phyloP scores from a whole-genome alignment of 2,113 vertebrate species.

The Petrocephalus zakoni region DNA sequence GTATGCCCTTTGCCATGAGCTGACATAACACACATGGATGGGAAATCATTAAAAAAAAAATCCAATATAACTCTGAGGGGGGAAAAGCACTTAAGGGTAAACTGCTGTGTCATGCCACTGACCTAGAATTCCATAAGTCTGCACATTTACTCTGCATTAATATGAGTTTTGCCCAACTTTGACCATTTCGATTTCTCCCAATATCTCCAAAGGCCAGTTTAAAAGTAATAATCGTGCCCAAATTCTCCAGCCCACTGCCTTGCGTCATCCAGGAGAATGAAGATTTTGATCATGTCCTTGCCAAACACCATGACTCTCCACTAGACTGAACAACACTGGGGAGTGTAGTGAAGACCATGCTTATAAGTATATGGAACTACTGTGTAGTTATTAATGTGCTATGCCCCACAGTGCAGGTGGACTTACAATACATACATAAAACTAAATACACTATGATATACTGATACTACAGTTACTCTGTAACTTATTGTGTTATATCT shows the following conservation, averaged over 20 bases:
- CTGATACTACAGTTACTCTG: not conserved
- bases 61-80: too few relatives aligned
- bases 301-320: not conserved
- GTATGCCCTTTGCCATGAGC: not conserved
- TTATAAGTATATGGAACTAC: not conserved
- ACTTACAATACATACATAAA: not conserved
- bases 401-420: not conserved
- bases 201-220: not conserved
- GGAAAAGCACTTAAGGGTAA: too few relatives aligned
- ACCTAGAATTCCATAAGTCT: not conserved
- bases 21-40: not conserved
- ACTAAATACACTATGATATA: not conserved
- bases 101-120: not conserved
- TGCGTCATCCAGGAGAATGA: not conserved
- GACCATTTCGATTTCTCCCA: not conserved
- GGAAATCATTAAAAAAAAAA: not conserved
- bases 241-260: not conserved
- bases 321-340: not conserved
- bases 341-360: not conserved
- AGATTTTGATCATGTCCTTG: not conserved
- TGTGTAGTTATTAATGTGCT: not conserved
- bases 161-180: not conserved
- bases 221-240: not conserved
- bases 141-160: slow-evolving; percentile 3
- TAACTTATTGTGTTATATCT: not conserved